Percentiles rank a stretch among this genome's conserved stretches.
Conservation (phyloP, 2,797 vertebrate species). For the Pelochelys cantorii region DNA sequence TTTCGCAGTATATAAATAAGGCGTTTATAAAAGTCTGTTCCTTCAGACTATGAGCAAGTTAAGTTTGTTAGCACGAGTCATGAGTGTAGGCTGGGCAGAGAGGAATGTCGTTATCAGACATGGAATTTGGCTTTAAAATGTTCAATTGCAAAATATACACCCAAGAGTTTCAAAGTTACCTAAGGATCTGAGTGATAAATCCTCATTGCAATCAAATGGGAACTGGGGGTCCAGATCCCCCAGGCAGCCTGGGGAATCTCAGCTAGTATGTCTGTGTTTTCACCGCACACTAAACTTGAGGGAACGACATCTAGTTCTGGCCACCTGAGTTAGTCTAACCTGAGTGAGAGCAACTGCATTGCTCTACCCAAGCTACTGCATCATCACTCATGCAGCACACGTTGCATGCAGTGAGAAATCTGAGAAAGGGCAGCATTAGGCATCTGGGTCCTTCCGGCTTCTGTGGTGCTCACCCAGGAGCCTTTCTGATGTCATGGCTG, state of each 20-base stretch:
- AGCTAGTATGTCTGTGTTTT: fast-evolving
- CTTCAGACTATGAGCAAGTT: neutral
- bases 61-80: neutral
- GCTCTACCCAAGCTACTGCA: fast-evolving
- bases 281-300: neutral
- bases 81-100: neutral
- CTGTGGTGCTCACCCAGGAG: too few species aligned
- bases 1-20: neutral
- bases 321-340: neutral
- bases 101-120: neutral
- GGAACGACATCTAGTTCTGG: neutral
- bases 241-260: fast-evolving
- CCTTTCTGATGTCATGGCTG: too few species aligned
- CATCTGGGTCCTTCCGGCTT: too few species aligned
- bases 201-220: fast-evolving
- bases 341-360: fast-evolving
- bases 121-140: neutral
- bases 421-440: too few species aligned
- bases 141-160: neutral
- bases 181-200: fast-evolving
- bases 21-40: neutral
- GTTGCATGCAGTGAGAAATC: neutral
- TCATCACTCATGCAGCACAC: fast-evolving
- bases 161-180: neutral
- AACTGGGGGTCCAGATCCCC: neutral